Conservation (phyloP, 2,797 vertebrate species). For the Myripristis jacobus region DNA sequence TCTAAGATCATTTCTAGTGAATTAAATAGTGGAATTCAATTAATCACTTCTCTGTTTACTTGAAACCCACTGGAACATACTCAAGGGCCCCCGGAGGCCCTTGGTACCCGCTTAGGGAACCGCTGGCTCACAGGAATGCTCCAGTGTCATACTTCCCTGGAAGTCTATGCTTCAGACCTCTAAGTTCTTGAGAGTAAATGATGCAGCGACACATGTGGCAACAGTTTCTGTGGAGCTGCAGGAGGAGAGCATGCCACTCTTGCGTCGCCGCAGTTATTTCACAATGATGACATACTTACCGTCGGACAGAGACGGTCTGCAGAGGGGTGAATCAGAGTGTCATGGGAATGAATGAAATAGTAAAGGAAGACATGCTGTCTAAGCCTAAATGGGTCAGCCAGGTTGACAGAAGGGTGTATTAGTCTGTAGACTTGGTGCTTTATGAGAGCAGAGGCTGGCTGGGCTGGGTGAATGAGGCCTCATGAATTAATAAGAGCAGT, state of each 20-base stretch:
- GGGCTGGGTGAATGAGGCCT: constrained; percentile 57
- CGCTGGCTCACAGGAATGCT: background rate
- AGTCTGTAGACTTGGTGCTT: constrained; percentile 42
- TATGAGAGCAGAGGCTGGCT: constrained; percentile 46
- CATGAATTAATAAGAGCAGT: constrained; percentile 75
- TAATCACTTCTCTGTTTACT: too few relatives aligned
- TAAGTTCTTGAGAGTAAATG: constrained; percentile 5
- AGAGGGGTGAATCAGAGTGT: constrained; percentile 25
- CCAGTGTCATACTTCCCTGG: background rate
- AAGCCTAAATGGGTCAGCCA: constrained; percentile 5
- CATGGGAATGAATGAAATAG: constrained; percentile 45
- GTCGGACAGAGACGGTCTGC: background rate
- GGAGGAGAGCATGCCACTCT: constrained; percentile 24
- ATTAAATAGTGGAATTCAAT: too few relatives aligned
- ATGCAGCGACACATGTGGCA: constrained; percentile 31
- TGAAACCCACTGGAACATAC: too few relatives aligned
- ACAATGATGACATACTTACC: constrained; percentile 31
- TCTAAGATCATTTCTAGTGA: background rate
- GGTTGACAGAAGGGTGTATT: constrained; percentile 14
- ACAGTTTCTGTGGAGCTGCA: constrained; percentile 47
- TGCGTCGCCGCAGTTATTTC: constrained; percentile 43
- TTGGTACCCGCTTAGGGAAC: background rate
- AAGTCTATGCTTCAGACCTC: background rate
- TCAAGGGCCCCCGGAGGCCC: background rate
- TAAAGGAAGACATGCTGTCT: constrained; percentile 37